Percentiles rank a stretch among this genome's conserved stretches.
Conservation (phyloP, 2,888 invertebrate genomes). For the Tachystola acroxantha region DNA sequence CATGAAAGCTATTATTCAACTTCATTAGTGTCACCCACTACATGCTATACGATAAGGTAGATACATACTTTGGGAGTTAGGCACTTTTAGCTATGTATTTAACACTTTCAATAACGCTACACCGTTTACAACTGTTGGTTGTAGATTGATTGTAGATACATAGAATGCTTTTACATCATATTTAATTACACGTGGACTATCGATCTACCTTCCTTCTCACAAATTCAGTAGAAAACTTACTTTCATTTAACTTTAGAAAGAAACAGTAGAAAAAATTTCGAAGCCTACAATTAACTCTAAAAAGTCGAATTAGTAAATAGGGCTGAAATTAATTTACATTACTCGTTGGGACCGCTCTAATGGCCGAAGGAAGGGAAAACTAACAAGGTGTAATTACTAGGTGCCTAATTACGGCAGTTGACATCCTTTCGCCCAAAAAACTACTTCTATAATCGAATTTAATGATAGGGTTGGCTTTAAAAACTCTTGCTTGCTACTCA, state of each 20-base stretch:
- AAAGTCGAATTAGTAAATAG: conserved; percentile 42
- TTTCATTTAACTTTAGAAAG: not conserved
- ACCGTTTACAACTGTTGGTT: no score
- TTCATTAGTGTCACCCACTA: no score
- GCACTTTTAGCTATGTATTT: no score
- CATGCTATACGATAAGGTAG: no score
- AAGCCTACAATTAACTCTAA: conserved; percentile 34
- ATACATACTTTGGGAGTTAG: no score
- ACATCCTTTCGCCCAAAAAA: conserved; percentile 52
- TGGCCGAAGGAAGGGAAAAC: conserved; percentile 40
- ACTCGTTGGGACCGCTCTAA: conserved; percentile 33
- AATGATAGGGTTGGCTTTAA: conserved; percentile 50
- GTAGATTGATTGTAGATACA: no score
- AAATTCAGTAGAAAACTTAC: no score
- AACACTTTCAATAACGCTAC: no score
- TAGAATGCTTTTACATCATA: no score
- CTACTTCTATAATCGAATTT: conserved; percentile 48
- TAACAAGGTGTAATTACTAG: conserved; percentile 63
- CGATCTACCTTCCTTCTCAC: no score
- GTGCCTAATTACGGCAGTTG: conserved; percentile 57
- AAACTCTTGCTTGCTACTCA: conserved; percentile 1
- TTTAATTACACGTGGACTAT: no score
- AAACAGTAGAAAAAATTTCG: conserved; percentile 13
- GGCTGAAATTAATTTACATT: conserved; percentile 50
- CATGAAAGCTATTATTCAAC: no score